Evolutionary conservation across 2,113 vertebrate genomes (phyloP).

Genomic region (Procapra przewalskii): DNA sequence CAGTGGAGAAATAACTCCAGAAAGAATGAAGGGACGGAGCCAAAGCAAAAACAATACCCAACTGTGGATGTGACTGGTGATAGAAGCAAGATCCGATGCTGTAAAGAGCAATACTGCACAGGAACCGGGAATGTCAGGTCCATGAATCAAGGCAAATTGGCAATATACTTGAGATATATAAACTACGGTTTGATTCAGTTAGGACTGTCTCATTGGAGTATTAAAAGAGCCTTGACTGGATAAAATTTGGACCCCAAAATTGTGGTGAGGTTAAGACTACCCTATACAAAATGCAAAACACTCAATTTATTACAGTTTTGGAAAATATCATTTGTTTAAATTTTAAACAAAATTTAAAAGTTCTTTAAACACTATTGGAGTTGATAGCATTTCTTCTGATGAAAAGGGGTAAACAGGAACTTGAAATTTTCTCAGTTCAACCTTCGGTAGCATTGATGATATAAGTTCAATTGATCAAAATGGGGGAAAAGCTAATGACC

Average conservation of each 20-base stretch:
- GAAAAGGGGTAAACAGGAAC: conserved; percentile 63
- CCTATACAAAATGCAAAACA: not conserved
- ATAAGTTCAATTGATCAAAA: conserved; percentile 80
- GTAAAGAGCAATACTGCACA: too few relatives aligned
- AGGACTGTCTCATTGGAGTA: not conserved
- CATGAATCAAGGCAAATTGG: too few relatives aligned
- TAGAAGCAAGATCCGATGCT: too few relatives aligned
- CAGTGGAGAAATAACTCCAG: too few relatives aligned
- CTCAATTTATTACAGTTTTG: conserved; percentile 57
- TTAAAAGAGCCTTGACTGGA: conserved; percentile 49
- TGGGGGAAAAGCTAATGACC: conserved; percentile 77
- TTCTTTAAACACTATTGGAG: conserved; percentile 71
- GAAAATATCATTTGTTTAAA: conserved; percentile 54
- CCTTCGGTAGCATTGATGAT: conserved; percentile 72
- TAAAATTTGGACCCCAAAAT: conserved; percentile 22
- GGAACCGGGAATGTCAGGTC: too few relatives aligned
- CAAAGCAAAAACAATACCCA: too few relatives aligned
- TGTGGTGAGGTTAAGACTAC: conserved; percentile 27
- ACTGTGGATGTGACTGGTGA: too few relatives aligned
- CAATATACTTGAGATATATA: not conserved
- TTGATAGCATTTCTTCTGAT: conserved; percentile 75
- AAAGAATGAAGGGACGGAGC: too few relatives aligned
- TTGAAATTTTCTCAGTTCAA: conserved; percentile 73
- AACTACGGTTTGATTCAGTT: not conserved
- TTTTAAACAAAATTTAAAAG: conserved; percentile 71